A percentile compares a stretch with the other conserved stretches of the same genome.
These are phyloP conservation scores for Microctenopoma stevenorrisi DNA, from an alignment of 2,797 vertebrate species.

Conservation along the genomic window DNA sequence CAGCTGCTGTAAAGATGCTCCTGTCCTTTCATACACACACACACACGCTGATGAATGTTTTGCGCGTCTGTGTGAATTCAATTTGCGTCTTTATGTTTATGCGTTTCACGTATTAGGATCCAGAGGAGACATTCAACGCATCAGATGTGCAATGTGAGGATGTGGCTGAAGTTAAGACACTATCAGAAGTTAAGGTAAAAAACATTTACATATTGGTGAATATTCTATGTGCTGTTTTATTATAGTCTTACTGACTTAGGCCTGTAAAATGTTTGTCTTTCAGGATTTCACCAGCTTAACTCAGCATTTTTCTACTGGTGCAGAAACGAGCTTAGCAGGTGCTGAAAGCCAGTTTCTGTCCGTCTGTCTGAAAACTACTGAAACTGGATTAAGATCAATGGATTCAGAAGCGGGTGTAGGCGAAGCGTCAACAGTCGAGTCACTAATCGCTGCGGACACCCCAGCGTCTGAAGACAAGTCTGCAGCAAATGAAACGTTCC, in stretches of 20 bases:
- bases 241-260: not conserved
- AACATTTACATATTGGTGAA: not conserved
- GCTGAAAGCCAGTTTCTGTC: conserved; percentile 11
- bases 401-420: conserved; percentile 12
- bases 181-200: conserved; percentile 53
- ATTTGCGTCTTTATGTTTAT: conserved; percentile 39
- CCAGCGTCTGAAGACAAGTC: not conserved
- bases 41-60: not conserved
- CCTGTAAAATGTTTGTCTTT: not conserved
- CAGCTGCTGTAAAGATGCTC: conserved; percentile 70
- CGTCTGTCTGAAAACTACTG: conserved; percentile 7
- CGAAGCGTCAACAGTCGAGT: not conserved
- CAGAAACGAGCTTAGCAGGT: conserved; percentile 5
- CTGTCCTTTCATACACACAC: conserved; percentile 18
- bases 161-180: conserved; percentile 5
- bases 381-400: conserved; percentile 11
- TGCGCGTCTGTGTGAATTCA: conserved; percentile 1
- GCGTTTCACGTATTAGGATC: conserved; percentile 66
- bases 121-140: conserved; percentile 57
- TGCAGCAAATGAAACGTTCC: not conserved
- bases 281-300: conserved; percentile 27
- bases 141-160: conserved; percentile 40
- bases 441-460: not conserved
- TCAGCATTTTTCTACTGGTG: conserved; percentile 3
- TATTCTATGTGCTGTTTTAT: not conserved